Evolutionary conservation across 2,797 vertebrate genomes (phyloP).

Genomic region (Artibeus lituratus): DNA sequence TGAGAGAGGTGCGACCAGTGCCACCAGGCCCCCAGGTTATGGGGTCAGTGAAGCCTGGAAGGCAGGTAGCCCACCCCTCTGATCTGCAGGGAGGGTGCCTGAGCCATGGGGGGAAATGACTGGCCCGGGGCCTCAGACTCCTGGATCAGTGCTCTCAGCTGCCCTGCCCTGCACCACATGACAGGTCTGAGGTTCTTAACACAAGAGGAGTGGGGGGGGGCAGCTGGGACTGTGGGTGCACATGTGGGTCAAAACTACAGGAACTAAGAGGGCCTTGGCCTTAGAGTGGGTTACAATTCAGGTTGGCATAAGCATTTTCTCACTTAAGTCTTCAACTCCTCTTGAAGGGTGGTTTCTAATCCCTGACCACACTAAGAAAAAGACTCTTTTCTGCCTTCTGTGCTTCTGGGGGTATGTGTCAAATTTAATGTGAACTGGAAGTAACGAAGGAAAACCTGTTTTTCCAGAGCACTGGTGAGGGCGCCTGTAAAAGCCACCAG

Average conservation of each 20-base stretch:
- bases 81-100: neutral
- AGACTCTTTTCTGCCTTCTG: neutral
- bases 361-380: neutral
- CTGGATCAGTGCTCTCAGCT: neutral
- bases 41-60: neutral
- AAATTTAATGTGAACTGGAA: neutral
- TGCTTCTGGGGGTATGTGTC: neutral
- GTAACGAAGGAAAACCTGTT: neutral
- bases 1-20: neutral
- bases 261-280: neutral
- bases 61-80: neutral
- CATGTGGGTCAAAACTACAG: neutral
- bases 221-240: neutral
- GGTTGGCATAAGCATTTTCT: neutral
- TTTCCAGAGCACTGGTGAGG: neutral
- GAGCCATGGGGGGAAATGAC: accelerated
- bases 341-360: neutral
- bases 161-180: neutral
- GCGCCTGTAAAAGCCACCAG: neutral
- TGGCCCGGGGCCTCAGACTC: neutral
- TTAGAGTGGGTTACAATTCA: neutral
- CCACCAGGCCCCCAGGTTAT: neutral
- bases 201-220: neutral
- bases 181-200: neutral
- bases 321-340: neutral